Base-by-base conservation (phyloP, 2,888 invertebrate species). In the Noctua fimbriata region DNA sequence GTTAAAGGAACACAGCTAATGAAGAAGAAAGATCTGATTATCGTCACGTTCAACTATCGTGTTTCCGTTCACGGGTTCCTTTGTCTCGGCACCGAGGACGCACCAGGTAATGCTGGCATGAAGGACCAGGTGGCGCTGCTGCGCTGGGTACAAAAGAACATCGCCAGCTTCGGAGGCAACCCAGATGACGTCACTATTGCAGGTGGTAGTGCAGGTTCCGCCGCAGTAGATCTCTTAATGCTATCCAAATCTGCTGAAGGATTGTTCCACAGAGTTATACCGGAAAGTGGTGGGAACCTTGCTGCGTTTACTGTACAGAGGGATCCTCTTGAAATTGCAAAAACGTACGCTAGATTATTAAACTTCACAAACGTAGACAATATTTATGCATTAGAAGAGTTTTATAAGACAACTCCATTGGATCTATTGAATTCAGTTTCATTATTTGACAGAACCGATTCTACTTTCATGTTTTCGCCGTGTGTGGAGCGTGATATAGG, bases 111-210 rank as follows among this genome's bases (percentile, higher is more conserved):
- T 66, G 66, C 66, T 14, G 66, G 66, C 41, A 66, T 66, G 66
- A 66, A 41, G n/a, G 93, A 94, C 66, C 92, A 92, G 86, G 89
- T 93, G 9, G 91, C 92, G 0, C 76, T 90, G 0, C 76, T 93
- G 2, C 89, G 89, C 0, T 93, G 93, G 94, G 92, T 94, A 0
- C 86, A 91, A 14, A 82, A 89, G 21, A 94, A 94, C 58, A 93
- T 94, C 10, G 91, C 87, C 0, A 85, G 55, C 16, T 93, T 93
- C 24, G 92, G 93, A 5, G 93, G 93, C 14, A 92, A 94, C 77
- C 92, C 93, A 24, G 73, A 92, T 66, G 92, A 94, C 63, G 91
- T 93, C 2, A 93, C 93, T 0, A 80, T 94, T 18, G 82, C 73
- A 5, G 93, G 94, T 1, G 86, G 52, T 28, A 93, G 93, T 60